Conservation (phyloP, 2,113 vertebrate species). For the Apistogramma diplotaenia region DNA sequence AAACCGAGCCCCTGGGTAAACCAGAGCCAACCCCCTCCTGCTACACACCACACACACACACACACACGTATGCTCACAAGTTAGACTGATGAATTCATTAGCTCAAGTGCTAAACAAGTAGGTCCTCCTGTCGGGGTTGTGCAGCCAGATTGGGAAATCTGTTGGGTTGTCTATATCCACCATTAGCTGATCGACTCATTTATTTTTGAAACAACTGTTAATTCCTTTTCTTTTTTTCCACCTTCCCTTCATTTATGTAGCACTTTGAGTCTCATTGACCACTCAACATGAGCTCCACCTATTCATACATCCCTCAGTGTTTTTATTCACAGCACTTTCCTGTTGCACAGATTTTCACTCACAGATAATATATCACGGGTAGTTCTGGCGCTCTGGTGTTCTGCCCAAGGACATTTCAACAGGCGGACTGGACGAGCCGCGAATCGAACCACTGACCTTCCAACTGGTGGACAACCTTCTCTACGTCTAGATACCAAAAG, state of each 20-base stretch:
- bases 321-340: background rate
- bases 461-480: background rate
- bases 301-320: background rate
- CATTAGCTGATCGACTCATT: background rate
- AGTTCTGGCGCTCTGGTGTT: background rate
- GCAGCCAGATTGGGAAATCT: background rate
- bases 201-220: background rate
- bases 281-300: background rate
- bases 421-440: background rate
- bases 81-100: background rate
- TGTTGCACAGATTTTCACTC: background rate
- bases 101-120: background rate
- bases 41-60: background rate
- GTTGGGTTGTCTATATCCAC: background rate
- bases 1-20: constrained; percentile 50
- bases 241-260: background rate
- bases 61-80: background rate
- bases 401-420: background rate
- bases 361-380: background rate
- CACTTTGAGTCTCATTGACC: background rate
- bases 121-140: background rate
- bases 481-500: background rate
- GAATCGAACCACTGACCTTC: background rate
- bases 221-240: background rate
- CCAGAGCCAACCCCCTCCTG: constrained; percentile 7